These are phyloP conservation scores for Hozukius guyotensis DNA, from an alignment of 2,797 vertebrate genomes.

Conservation along the genomic window DNA sequence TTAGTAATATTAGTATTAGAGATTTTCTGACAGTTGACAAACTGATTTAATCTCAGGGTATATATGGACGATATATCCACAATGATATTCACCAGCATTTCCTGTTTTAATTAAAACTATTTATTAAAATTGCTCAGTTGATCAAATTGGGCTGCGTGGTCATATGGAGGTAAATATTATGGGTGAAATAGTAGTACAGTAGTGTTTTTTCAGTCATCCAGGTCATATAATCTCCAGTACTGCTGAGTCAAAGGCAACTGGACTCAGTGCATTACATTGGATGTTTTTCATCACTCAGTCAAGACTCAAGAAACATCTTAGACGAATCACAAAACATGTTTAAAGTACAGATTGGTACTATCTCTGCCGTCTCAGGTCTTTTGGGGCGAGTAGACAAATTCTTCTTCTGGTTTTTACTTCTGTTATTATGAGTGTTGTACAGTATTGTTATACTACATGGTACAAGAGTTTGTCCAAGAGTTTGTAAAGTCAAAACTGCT, in stretches of 20 bases:
- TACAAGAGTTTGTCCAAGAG: no score
- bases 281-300: neutral
- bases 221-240: neutral
- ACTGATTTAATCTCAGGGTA: neutral
- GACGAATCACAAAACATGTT: no score
- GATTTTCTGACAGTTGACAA: neutral
- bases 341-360: no score
- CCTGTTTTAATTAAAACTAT: neutral
- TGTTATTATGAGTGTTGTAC: no score
- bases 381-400: no score
- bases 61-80: neutral
- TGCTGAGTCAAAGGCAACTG: neutral
- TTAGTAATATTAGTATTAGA: neutral
- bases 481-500: no score
- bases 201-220: neutral
- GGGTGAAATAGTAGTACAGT: neutral
- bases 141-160: neutral
- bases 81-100: neutral
- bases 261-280: neutral
- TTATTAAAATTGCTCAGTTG: neutral
- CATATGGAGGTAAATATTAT: neutral
- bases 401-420: no score
- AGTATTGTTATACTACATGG: no score
- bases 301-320: no score
- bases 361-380: no score